These are phyloP conservation scores for Gisinianus flammeolus DNA, from an alignment of 2,888 invertebrate species.

Conservation along the genomic window DNA sequence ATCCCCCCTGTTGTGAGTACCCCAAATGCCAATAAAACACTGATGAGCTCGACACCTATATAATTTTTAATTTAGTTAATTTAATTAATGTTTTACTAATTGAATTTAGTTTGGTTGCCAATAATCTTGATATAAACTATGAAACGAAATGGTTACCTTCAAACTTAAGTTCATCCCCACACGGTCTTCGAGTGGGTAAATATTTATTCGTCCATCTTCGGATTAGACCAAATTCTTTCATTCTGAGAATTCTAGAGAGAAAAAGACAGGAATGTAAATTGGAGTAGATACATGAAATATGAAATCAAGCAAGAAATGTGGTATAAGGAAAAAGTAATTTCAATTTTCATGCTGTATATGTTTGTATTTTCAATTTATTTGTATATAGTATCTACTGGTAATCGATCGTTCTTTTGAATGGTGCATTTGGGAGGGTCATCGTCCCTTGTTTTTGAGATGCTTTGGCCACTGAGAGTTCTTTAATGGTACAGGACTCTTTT, in stretches of 20 bases:
- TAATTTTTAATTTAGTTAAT: too few species aligned
- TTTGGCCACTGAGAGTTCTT: constrained; percentile 41
- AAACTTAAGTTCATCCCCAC: constrained; percentile 10
- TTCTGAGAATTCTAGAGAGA: constrained; percentile 41
- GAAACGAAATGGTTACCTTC: too few species aligned
- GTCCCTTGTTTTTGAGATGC: constrained; percentile 46
- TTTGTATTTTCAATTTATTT: not conserved
- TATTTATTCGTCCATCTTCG: constrained; percentile 38
- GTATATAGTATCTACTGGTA: constrained; percentile 44
- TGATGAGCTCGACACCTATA: constrained; percentile 37
- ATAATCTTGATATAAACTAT: too few species aligned
- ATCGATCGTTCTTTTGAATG: constrained; percentile 46
- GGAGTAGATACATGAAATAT: not conserved
- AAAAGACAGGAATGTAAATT: not conserved
- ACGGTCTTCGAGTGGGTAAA: constrained; percentile 16
- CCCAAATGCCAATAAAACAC: constrained; percentile 36
- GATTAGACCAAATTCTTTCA: constrained; percentile 43
- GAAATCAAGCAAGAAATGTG: not conserved
- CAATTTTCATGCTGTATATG: not conserved
- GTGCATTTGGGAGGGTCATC: constrained; percentile 40
- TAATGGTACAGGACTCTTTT: constrained; percentile 40
- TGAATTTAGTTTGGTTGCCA: too few species aligned
- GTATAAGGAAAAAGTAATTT: not conserved
- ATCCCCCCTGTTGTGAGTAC: not conserved
- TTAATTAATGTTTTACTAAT: too few species aligned